Evolutionary conservation across 2,797 vertebrate species (phyloP).

Genomic region (Notolabrus celidotus): DNA sequence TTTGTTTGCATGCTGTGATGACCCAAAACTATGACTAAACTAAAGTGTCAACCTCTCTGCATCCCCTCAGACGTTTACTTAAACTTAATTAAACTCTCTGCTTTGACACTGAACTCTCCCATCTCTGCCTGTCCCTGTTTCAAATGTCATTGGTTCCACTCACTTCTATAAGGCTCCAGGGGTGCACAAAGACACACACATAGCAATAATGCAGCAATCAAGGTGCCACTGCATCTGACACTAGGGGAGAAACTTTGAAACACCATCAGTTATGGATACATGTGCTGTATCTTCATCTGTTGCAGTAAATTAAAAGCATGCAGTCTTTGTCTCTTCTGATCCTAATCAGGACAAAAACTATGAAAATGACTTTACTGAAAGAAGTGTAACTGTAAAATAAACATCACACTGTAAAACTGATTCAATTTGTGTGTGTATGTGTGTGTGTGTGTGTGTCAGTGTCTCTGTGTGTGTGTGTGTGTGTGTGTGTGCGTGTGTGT

Average conservation of each 20-base stretch:
- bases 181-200: too few relatives aligned
- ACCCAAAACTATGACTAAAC: conserved; percentile 14
- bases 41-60: conserved; percentile 3
- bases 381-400: too few relatives aligned
- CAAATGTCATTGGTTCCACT: conserved; percentile 25
- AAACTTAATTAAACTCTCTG: conserved; percentile 44
- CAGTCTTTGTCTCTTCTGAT: not conserved
- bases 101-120: conserved; percentile 32
- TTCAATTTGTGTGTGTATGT: too few relatives aligned
- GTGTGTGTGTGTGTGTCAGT: not conserved
- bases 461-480: not conserved
- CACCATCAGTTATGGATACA: too few relatives aligned
- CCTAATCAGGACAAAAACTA: not conserved
- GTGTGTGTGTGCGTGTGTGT: not conserved
- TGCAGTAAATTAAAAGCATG: too few relatives aligned
- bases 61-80: conserved; percentile 22
- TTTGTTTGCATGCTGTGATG: not conserved
- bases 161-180: conserved; percentile 7
- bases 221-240: too few relatives aligned
- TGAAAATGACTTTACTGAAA: too few relatives aligned
- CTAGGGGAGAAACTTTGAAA: too few relatives aligned
- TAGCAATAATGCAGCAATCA: too few relatives aligned
- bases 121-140: conserved; percentile 3
- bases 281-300: too few relatives aligned
- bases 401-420: not conserved